phyloP scores from a whole-genome alignment of 1,140 invertebrate species.

The Polypedilum pembai region DNA sequence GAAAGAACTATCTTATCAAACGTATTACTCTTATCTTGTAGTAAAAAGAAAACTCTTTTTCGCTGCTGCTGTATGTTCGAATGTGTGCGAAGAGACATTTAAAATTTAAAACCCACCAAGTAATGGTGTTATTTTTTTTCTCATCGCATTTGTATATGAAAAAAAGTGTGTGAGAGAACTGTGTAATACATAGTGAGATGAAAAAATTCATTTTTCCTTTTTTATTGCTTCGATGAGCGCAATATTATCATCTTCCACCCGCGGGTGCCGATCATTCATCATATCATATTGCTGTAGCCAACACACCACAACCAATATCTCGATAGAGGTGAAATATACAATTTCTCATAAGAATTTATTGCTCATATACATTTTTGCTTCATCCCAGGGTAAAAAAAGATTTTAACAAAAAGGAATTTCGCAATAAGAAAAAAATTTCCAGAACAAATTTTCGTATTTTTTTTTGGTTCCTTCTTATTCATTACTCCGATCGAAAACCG shows the following conservation, averaged over 20 bases:
- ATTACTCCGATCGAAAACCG: too few species aligned
- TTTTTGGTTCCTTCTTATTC: too few species aligned
- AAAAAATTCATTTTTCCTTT: constrained; percentile 3
- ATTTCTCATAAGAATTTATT: background rate
- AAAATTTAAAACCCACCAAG: constrained; percentile 20
- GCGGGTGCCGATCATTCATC: background rate
- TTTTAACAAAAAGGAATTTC: background rate
- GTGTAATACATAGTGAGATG: background rate
- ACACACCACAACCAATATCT: background rate
- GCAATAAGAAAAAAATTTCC: background rate
- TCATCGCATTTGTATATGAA: background rate
- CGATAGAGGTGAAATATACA: background rate
- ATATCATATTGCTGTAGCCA: background rate
- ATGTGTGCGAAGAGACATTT: constrained; percentile 2
- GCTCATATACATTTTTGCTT: background rate
- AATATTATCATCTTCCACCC: constrained; percentile 1
- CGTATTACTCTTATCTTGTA: constrained; percentile 2
- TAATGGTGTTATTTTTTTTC: background rate
- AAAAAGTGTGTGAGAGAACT: background rate
- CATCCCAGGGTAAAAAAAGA: background rate
- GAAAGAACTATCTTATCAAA: constrained; percentile 4
- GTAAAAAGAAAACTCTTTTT: background rate
- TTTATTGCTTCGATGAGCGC: background rate
- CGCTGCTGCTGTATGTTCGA: background rate
- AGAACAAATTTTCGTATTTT: background rate